Base-by-base conservation (phyloP, 2,113 vertebrate genomes). In the Oenanthe oenanthe region DNA sequence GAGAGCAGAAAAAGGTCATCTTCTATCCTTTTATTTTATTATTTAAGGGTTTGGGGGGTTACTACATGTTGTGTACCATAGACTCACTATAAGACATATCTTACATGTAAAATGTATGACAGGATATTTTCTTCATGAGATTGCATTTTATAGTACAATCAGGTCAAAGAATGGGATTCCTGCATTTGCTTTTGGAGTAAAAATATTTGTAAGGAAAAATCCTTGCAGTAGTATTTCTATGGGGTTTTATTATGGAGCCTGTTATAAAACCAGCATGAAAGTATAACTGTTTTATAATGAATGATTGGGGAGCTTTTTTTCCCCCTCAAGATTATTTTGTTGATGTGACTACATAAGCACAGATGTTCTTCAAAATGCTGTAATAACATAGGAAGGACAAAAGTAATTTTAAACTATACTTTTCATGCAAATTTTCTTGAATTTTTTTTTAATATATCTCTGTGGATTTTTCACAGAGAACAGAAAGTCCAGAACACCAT, bases 361-460 rank as follows among this genome's bases (percentile, higher is more conserved):
- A 87, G 36, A 79, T 91, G 53, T 85, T 97, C 56, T 92, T 95
- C 77, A 86, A 87, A 91, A 50, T 54, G 7, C 24, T 81, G 10
- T 65, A 62, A 89, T 62, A 61, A 80, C 20, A 57, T 3, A 2
- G 25, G 6, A 82, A 91, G 12, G 45, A 29, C 18, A 72, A 75
- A 95, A 94, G 17, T 8, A 53, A 36, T 85, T 88, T 79, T 73
- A 58, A 82, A 89, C 26, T 57, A 19, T 54, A 72, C 51, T 82
- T 95, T 88, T 75, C 7, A 48, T 45, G 50, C n/a, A 78, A 34
- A 78, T 75, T 78, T 78, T 81, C 20, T 68, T 21, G n/a, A n/a
- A 0, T 19, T 60, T 92, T 92, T 92, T 76, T 56, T 4, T 5
- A 47, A 12, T 82, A 18, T 50, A 67, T 20, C 43, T 75, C 62